These are phyloP conservation scores for Eulemur rufifrons DNA, from an alignment of 2,113 vertebrate genomes.

Conservation along the genomic window DNA sequence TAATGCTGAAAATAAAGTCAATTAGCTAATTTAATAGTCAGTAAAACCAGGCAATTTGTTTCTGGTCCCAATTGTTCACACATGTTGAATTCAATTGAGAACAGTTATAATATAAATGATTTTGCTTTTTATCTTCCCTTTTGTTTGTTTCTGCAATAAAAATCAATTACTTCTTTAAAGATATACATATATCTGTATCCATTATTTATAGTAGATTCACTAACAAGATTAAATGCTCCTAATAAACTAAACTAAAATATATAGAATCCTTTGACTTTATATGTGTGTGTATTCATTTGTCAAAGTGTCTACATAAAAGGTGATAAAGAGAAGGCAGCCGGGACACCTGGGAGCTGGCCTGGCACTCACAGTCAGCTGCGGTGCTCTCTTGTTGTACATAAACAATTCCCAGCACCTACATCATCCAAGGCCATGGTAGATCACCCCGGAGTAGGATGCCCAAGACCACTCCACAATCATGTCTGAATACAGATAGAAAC, in stretches of 20 bases:
- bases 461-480: neutral
- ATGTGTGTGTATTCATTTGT: neutral
- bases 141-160: neutral
- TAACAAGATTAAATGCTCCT: neutral
- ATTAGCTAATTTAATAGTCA: slow-evolving; percentile 23
- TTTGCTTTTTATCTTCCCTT: neutral
- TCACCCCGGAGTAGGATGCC: no score
- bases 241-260: neutral
- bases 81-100: neutral
- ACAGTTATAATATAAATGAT: neutral
- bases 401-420: neutral
- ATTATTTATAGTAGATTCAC: neutral
- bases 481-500: neutral
- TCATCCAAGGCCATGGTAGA: neutral
- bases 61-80: neutral
- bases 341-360: neutral
- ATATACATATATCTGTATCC: neutral
- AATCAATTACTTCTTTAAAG: neutral
- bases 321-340: neutral
- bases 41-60: neutral
- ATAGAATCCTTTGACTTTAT: neutral
- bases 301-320: neutral
- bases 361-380: neutral
- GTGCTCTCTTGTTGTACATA: neutral
- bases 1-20: slow-evolving; percentile 26